Conservation (phyloP, 2,888 invertebrate genomes). For the Metallyticus violacea region DNA sequence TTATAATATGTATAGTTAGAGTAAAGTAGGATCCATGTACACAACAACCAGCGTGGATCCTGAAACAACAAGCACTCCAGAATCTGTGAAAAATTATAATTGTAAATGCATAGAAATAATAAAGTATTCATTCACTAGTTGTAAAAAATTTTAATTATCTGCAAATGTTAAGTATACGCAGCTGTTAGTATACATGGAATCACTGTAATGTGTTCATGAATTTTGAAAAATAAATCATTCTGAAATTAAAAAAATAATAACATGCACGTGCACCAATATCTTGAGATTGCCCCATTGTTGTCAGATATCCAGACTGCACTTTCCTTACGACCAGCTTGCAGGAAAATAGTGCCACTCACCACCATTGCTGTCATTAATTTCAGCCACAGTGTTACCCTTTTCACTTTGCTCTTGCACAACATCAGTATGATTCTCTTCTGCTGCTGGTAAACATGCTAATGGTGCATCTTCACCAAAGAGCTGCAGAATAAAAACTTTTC, state of each 20-base stretch:
- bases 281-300: background rate
- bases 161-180: no score
- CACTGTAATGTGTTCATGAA: background rate
- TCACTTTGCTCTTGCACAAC: conserved; percentile 28
- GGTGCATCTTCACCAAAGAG: conserved; percentile 49
- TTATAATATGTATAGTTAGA: no score
- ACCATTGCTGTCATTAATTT: background rate
- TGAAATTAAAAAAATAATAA: background rate
- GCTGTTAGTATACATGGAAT: background rate
- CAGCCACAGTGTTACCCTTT: background rate
- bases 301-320: background rate
- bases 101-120: no score
- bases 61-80: no score
- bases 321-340: background rate
- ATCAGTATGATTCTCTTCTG: conserved; percentile 42
- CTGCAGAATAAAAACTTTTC: conserved; percentile 37
- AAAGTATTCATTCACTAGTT: no score
- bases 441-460: conserved; percentile 46
- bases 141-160: no score
- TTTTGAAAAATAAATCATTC: background rate
- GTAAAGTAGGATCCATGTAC: no score
- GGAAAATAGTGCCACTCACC: background rate
- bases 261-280: background rate
- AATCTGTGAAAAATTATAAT: no score
- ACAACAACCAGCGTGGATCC: no score